phyloP scores from a whole-genome alignment of 2,797 vertebrate species.

The Selene dorsalis region DNA sequence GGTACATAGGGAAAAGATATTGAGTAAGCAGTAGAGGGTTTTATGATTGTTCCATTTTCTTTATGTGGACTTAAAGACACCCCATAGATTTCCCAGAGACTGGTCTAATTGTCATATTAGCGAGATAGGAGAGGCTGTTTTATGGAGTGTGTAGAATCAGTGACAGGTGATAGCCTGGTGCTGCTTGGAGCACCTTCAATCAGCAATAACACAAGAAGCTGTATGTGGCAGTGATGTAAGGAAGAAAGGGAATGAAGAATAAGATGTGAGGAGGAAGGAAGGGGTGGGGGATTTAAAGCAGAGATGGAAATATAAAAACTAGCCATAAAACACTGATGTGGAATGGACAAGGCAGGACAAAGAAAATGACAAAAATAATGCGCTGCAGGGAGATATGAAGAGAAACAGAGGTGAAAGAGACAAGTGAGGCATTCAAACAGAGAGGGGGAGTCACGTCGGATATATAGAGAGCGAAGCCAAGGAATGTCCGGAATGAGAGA shows the following conservation, averaged over 20 bases:
- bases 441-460: conserved; percentile 63
- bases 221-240: conserved; percentile 23
- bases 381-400: conserved; percentile 45
- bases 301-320: conserved; percentile 43
- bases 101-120: conserved; percentile 66
- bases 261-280: conserved; percentile 9
- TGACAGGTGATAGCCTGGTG: conserved; percentile 63
- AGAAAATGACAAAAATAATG: conserved; percentile 61
- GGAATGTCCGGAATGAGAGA: conserved; percentile 72
- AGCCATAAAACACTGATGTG: conserved; percentile 3
- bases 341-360: conserved; percentile 50
- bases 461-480: conserved; percentile 70
- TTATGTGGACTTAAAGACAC: conserved; percentile 65
- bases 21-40: conserved; percentile 47
- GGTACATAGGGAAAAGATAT: conserved; percentile 44
- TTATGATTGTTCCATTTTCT: conserved; percentile 66
- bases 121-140: conserved; percentile 60
- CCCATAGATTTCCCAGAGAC: conserved; percentile 61
- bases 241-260: conserved; percentile 39
- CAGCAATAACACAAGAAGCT: conserved; percentile 45
- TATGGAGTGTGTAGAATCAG: conserved; percentile 72
- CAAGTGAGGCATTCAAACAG: conserved; percentile 64
- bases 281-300: conserved; percentile 40
- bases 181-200: conserved; percentile 55
- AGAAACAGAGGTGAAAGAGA: conserved; percentile 63